phyloP scores from a whole-genome alignment of 2,113 vertebrate species.

The Siniperca chuatsi region DNA sequence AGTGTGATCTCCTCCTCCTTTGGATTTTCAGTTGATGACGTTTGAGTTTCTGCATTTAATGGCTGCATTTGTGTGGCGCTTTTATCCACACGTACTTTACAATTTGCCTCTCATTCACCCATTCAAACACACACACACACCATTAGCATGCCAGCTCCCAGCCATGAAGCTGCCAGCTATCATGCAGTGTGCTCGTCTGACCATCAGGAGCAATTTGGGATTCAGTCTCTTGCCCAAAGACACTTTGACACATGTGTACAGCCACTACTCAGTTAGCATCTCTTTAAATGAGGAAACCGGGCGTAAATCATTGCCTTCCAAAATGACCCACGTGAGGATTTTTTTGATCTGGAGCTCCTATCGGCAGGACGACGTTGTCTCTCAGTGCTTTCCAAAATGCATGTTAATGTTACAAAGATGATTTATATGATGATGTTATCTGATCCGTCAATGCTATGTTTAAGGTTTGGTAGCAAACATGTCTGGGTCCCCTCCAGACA shows the following conservation, averaged over 20 bases:
- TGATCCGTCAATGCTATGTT: too few species aligned
- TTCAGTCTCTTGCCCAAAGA: not conserved
- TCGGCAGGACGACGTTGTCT: too few species aligned
- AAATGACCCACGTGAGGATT: too few species aligned
- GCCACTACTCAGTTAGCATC: not conserved
- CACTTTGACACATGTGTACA: not conserved
- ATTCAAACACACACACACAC: not conserved
- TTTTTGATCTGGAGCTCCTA: too few species aligned
- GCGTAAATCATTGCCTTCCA: not conserved
- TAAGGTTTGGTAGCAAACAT: too few species aligned
- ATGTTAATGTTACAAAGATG: too few species aligned
- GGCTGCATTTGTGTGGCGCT: not conserved
- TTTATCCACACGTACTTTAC: not conserved
- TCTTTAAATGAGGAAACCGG: not conserved
- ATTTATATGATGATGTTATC: too few species aligned
- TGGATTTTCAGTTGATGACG: not conserved
- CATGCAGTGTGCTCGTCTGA: not conserved
- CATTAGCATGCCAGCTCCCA: too few species aligned
- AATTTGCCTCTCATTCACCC: not conserved
- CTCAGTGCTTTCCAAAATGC: too few species aligned
- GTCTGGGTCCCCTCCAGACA: too few species aligned
- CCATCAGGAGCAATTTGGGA: not conserved
- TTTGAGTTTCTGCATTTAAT: not conserved
- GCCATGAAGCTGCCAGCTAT: too few species aligned
- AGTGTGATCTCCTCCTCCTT: not conserved